Percentiles rank a stretch among this genome's conserved stretches.
Conservation (phyloP, 2,797 vertebrate species). For the Hylomyscus alleni region DNA sequence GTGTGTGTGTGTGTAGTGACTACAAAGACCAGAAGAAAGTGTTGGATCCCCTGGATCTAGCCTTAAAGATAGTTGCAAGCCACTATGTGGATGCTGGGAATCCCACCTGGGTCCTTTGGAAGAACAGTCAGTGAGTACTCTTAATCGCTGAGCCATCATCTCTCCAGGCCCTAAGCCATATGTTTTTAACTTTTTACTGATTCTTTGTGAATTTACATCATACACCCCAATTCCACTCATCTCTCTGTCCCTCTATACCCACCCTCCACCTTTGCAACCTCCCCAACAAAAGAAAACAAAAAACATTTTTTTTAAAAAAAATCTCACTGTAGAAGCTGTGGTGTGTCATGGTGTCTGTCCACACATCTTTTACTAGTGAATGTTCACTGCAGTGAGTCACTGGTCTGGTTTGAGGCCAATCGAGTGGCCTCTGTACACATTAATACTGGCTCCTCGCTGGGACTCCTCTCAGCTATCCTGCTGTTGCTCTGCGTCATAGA, state of each 20-base stretch:
- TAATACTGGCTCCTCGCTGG: not conserved
- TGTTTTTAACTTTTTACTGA: not conserved
- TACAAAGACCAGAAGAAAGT: not conserved
- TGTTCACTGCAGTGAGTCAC: not conserved
- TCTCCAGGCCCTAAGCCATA: not conserved
- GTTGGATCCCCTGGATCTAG: not conserved
- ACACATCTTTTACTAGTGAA: not conserved
- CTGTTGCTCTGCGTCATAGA: not conserved
- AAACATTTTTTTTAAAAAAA: not conserved
- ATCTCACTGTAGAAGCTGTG: not conserved
- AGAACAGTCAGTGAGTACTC: not conserved
- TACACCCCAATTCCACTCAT: not conserved
- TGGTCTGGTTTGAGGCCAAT: not conserved
- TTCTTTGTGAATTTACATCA: not conserved
- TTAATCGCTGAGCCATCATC: not conserved
- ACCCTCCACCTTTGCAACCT: not conserved
- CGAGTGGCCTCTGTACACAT: not conserved
- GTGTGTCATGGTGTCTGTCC: not conserved
- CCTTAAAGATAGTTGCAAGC: not conserved
- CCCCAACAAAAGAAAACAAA: not conserved
- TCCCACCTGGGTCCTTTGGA: not conserved
- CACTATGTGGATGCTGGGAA: not conserved
- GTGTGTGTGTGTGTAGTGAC: not conserved
- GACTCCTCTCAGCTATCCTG: not conserved
- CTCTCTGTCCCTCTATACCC: not conserved